Conservation (phyloP, 1,140 invertebrate genomes). For the Meloidogyne exigua region DNA sequence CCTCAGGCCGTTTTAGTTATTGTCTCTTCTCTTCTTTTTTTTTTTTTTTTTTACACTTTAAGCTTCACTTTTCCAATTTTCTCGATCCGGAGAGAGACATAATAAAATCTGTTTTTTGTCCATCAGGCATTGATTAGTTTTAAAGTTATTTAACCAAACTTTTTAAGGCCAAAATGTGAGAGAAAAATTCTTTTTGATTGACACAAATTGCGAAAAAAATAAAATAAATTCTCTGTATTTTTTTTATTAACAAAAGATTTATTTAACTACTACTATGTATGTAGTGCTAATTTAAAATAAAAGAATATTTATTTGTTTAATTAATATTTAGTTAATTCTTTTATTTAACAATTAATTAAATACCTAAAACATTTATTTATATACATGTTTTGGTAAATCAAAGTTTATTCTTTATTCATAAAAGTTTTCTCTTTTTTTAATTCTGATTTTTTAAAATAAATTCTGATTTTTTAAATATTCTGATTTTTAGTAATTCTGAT, state of each 20-base stretch:
- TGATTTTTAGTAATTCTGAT: no score
- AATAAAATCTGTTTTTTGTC: neutral
- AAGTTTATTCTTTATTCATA: neutral
- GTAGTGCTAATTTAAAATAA: no score
- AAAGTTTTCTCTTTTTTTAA: no score
- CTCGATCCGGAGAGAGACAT: neutral
- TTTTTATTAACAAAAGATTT: no score
- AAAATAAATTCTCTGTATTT: neutral
- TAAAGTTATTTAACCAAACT: neutral
- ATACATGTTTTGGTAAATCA: no score
- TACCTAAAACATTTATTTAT: no score
- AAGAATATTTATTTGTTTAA: no score
- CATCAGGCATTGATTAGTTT: neutral
- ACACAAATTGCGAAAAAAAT: neutral
- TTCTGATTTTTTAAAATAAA: neutral
- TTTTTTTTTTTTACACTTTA: neutral
- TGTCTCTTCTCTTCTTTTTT: neutral
- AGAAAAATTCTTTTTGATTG: neutral
- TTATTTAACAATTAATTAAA: no score
- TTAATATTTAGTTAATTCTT: no score
- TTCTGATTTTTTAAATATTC: neutral
- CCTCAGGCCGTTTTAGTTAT: neutral
- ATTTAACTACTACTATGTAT: no score
- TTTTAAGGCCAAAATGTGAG: neutral
- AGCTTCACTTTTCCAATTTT: neutral